A percentile compares a stretch with the other conserved stretches of the same genome.
Conservation (phyloP, 2,888 invertebrate genomes). For the Craniophora ligustri region DNA sequence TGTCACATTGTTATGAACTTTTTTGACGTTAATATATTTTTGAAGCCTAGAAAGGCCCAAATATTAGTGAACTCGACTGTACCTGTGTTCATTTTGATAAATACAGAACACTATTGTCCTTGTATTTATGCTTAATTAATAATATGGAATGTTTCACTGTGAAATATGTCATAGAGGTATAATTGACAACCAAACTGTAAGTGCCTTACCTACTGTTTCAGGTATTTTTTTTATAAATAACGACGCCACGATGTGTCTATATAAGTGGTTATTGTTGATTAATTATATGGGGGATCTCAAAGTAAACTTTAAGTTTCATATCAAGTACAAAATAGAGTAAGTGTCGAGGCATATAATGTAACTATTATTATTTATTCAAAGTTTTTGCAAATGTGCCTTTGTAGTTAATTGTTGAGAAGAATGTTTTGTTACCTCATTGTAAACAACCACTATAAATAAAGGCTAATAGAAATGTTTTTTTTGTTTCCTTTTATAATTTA, state of each 20-base stretch:
- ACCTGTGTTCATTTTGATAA: no score
- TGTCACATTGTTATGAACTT: no score
- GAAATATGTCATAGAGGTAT: not conserved
- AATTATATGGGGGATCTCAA: constrained; percentile 69
- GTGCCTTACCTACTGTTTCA: constrained; percentile 2
- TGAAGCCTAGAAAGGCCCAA: no score
- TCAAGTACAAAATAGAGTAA: constrained; percentile 65
- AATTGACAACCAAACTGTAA: not conserved
- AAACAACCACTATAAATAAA: constrained; percentile 58
- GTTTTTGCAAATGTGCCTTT: constrained; percentile 64
- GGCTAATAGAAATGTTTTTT: constrained; percentile 16
- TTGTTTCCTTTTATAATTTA: constrained; percentile 8
- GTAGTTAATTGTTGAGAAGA: constrained; percentile 61
- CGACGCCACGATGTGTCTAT: constrained; percentile 3
- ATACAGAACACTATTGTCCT: no score
- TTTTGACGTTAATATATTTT: no score
- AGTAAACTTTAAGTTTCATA: constrained; percentile 57
- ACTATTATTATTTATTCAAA: constrained; percentile 22
- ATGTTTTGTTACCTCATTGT: constrained; percentile 71
- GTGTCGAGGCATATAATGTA: constrained; percentile 15
- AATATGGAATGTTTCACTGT: not conserved
- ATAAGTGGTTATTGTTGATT: constrained; percentile 55
- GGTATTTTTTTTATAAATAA: constrained; percentile 1
- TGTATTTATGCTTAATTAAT: not conserved
- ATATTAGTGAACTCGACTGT: no score